Evolutionary conservation across 2,113 vertebrate genomes (phyloP).

Genomic region (Dolichallabes microphthalmus): DNA sequence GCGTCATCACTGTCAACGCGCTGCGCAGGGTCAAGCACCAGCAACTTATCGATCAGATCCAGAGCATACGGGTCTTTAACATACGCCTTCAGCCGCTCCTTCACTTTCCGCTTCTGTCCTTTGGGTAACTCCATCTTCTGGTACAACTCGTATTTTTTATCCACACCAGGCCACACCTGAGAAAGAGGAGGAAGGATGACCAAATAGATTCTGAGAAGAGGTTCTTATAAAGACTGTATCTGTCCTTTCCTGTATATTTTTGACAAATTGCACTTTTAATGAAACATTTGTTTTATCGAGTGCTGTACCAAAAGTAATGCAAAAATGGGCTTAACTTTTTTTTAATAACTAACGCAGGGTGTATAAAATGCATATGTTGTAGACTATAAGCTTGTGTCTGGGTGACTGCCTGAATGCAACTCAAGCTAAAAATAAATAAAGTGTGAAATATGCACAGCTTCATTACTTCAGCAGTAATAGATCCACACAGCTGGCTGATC

Average conservation of each 20-base stretch:
- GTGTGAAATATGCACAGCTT: too few relatives aligned
- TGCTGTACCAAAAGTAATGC: too few relatives aligned
- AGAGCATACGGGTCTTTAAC: slow-evolving; percentile 93
- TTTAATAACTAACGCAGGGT: too few relatives aligned
- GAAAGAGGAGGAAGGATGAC: not conserved
- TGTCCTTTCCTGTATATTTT: not conserved
- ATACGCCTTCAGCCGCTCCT: slow-evolving; percentile 95
- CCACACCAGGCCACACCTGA: slow-evolving; percentile 92
- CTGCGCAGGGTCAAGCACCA: slow-evolving; percentile 91
- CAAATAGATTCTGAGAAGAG: not conserved
- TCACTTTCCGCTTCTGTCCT: slow-evolving; percentile 96
- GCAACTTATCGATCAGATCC: slow-evolving; percentile 93
- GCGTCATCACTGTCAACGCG: slow-evolving; percentile 93
- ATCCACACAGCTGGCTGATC: slow-evolving; percentile 97
- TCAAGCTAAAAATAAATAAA: not conserved
- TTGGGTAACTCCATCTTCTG: slow-evolving; percentile 96
- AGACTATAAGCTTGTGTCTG: not conserved
- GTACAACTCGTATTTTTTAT: slow-evolving; percentile 93
- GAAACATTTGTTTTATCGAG: not conserved
- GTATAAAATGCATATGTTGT: too few relatives aligned
- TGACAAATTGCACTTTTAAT: not conserved
- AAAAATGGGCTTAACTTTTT: too few relatives aligned
- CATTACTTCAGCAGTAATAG: slow-evolving; percentile 88
- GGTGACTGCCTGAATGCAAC: not conserved
- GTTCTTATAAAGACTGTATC: not conserved